Evolutionary conservation across 1,140 invertebrate species (phyloP), one percentile per base, ranked within the genome.

Genomic region (Trachymyrmex septentrionalis): DNA sequence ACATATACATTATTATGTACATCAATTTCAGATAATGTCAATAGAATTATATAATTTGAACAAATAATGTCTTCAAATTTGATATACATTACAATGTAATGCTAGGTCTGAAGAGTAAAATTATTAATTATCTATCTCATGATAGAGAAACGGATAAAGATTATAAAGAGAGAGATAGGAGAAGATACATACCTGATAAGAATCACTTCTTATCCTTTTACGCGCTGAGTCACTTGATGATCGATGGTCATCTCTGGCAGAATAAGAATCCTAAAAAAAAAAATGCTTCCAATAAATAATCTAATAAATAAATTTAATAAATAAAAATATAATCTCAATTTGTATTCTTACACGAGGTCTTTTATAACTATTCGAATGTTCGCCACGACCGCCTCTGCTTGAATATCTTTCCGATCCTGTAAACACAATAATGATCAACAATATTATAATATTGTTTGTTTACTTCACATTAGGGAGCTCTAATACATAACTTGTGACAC

Each of bases 301-400:
- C 30, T 38, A 27, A 2, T 38, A 38, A 44, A 44, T 44, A 44
- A 34, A 34, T 34, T 48, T 38, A 27, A 3, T 44, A 44, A 44
- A 44, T 44, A 44, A 9, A 44, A 44, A 44, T 81, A 57, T 14
- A 44, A 48, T 59, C 12, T 59, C 2, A 59, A 61, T 64, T 6
- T 21, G n/a, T 38, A 72, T 72, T 92, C 87, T 92, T 91, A 95
- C 94, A 10, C 94, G 92, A 86, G 93, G 92, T 67, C 94, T 89
- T 86, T 94, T 95, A 69, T 94, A 94, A 86, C 85, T 94, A 66
- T 94, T 95, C 3, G 94, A 93, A 88, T 95, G 93, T 80, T 95
- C 94, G 16, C 94, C 94, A 85, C 94, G 86, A 72, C 93, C 93
- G 6, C 94, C 93, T 90, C 95, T 92, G 63, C 93, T 93, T 0